These are phyloP conservation scores for Ophion slaviceki DNA, from an alignment of 2,888 invertebrate genomes.

Conservation along the genomic window DNA sequence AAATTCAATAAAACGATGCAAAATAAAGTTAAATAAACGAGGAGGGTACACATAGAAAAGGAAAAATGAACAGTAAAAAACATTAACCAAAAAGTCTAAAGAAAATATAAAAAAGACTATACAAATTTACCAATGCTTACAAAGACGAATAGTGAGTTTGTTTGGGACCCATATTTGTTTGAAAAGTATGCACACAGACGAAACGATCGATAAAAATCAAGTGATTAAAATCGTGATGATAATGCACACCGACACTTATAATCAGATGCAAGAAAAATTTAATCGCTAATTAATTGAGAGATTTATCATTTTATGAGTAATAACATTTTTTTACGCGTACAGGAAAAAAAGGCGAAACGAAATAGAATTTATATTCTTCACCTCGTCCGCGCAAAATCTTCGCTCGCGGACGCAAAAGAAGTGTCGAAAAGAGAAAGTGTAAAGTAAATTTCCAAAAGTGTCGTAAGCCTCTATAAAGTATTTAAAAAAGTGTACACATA, in stretches of 20 bases:
- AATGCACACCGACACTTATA: not conserved
- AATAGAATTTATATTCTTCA: not conserved
- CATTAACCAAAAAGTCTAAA: too few species aligned
- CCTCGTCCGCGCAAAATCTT: not conserved
- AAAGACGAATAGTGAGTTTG: too few species aligned
- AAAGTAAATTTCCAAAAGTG: not conserved
- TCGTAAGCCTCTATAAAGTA: not conserved
- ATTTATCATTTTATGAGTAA: not conserved
- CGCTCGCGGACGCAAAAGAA: not conserved
- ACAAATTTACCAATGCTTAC: too few species aligned
- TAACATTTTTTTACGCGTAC: not conserved
- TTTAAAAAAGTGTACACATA: too few species aligned
- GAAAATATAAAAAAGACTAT: too few species aligned
- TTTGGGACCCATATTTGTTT: too few species aligned
- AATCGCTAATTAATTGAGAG: not conserved
- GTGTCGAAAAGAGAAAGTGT: not conserved
- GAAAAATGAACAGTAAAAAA: too few species aligned
- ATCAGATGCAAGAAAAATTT: not conserved
- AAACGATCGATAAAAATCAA: not conserved
- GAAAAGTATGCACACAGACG: not conserved
- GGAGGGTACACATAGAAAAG: too few species aligned
- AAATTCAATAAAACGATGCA: too few species aligned
- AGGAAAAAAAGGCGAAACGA: not conserved
- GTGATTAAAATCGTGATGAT: not conserved
- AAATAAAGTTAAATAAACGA: too few species aligned